Conservation (phyloP, 2,113 vertebrate genomes). For the Panthera uncia region DNA sequence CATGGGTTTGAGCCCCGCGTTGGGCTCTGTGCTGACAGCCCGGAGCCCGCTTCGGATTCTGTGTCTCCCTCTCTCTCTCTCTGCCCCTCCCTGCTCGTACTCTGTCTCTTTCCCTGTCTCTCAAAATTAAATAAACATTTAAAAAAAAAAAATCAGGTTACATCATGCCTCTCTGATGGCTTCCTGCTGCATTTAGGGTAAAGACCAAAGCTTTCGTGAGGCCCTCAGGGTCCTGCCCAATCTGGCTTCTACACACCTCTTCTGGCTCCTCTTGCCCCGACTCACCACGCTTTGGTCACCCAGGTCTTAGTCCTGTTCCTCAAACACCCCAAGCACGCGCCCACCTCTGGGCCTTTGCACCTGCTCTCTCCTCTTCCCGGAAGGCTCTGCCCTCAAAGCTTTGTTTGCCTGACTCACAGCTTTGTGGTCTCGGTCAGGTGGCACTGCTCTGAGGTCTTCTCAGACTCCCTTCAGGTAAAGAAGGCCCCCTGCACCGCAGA, state of each 20-base stretch:
- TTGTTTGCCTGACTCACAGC: background rate
- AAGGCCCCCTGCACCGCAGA: rapidly evolving
- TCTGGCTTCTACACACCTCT: background rate
- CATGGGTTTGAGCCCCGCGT: too few relatives aligned
- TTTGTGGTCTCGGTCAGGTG: background rate
- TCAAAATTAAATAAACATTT: too few relatives aligned
- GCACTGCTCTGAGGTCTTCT: background rate
- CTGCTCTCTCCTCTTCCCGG: background rate
- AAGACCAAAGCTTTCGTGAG: background rate
- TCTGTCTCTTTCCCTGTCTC: too few relatives aligned
- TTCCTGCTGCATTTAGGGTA: background rate
- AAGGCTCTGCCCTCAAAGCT: background rate
- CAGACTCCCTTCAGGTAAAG: background rate
- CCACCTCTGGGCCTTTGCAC: background rate
- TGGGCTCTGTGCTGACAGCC: too few relatives aligned
- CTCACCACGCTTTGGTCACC: rapidly evolving
- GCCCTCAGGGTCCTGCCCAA: background rate
- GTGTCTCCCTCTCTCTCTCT: too few relatives aligned
- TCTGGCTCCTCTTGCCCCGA: background rate
- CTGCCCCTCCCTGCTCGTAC: too few relatives aligned
- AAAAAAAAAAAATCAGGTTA: too few relatives aligned
- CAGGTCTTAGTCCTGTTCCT: background rate
- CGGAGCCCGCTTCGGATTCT: too few relatives aligned
- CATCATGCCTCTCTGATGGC: background rate
- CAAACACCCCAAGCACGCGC: rapidly evolving